Percentiles rank a stretch among this genome's conserved stretches.
Evolutionary conservation across 2,888 invertebrate genomes (phyloP).

Genomic region (Lacanobia oleracea): DNA sequence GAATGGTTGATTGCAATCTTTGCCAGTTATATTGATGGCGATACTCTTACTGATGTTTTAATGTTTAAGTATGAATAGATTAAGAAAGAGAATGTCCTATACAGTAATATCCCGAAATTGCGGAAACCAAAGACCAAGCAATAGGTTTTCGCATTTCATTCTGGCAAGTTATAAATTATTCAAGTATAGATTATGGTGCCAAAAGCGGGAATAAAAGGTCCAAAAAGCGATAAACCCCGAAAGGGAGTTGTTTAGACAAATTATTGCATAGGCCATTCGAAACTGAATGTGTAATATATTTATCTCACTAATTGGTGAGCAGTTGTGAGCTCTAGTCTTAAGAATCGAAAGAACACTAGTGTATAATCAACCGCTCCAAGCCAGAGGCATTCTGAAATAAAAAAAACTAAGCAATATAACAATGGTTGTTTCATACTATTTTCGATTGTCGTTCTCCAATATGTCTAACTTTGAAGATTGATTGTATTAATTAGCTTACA

Average conservation of each 20-base stretch:
- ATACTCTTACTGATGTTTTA: constrained; percentile 47
- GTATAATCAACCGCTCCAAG: constrained; percentile 31
- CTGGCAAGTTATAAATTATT: constrained; percentile 40
- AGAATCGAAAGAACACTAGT: constrained; percentile 43
- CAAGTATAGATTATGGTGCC: constrained; percentile 39
- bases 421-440: constrained; percentile 56
- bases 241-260: constrained; percentile 18
- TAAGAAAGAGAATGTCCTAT: constrained; percentile 57
- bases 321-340: constrained; percentile 66
- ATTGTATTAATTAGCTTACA: constrained; percentile 40
- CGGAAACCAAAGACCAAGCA: constrained; percentile 19
- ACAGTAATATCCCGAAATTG: constrained; percentile 47
- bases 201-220: constrained; percentile 36
- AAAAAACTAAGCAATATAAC: constrained; percentile 55
- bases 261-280: constrained; percentile 57
- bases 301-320: constrained; percentile 58
- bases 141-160: constrained; percentile 23
- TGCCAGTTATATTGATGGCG: constrained; percentile 44
- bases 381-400: constrained; percentile 50
- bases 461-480: constrained; percentile 26
- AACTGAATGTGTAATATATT: constrained; percentile 37
- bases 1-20: constrained; percentile 33
- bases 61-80: constrained; percentile 42
- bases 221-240: constrained; percentile 27
- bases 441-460: constrained; percentile 39